These are phyloP conservation scores for Poeciliopsis paucimaculata DNA, from an alignment of 2,797 vertebrate species.

Conservation along the genomic window DNA sequence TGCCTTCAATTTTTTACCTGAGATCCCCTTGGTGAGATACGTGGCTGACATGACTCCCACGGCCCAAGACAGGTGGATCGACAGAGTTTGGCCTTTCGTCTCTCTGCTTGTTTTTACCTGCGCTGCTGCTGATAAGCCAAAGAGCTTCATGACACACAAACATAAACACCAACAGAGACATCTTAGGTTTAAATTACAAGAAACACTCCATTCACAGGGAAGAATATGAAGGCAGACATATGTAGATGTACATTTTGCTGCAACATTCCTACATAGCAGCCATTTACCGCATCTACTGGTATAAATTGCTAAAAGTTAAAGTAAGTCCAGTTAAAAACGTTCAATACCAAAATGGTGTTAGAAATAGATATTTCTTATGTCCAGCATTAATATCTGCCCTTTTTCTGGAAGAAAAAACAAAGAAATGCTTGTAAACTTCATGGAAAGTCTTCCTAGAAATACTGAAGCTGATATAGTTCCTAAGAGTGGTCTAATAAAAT, in stretches of 20 bases:
- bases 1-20: constrained; percentile 65
- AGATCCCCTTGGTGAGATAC: constrained; percentile 83
- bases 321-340: background rate
- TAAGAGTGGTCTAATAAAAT: background rate
- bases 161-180: background rate
- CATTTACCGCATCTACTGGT: background rate
- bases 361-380: background rate
- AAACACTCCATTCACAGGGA: background rate
- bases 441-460: background rate
- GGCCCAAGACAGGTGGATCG: constrained; percentile 82
- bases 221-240: background rate
- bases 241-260: background rate
- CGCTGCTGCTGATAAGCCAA: constrained; percentile 81
- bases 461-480: background rate
- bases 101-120: constrained; percentile 85
- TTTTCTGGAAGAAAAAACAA: background rate
- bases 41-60: constrained; percentile 84
- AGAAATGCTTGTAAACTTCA: background rate
- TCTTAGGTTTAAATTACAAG: background rate
- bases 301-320: background rate
- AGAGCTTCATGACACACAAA: constrained; percentile 70
- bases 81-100: constrained; percentile 83
- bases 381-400: background rate
- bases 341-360: background rate
- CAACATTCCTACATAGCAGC: background rate